These are phyloP conservation scores for Standfussiana lucernea DNA, from an alignment of 2,888 invertebrate species.

Conservation along the genomic window DNA sequence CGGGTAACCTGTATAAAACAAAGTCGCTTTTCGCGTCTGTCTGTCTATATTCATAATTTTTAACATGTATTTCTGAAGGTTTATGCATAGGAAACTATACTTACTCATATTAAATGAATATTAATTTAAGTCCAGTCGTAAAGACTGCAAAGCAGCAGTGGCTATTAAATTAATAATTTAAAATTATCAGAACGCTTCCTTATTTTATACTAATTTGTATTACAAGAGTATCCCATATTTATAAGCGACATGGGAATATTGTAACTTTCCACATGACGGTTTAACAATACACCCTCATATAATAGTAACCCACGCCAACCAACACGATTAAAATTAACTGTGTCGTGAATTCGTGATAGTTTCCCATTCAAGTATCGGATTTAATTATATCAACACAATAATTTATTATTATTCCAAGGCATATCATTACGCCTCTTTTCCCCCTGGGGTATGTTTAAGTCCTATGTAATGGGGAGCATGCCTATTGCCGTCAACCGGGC, in stretches of 20 bases:
- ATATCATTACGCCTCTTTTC: background rate
- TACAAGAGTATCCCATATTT: background rate
- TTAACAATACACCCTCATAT: background rate
- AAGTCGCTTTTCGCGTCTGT: too few relatives aligned
- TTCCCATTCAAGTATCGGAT: slow-evolving; percentile 22
- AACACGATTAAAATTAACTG: slow-evolving; percentile 14
- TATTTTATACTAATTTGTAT: background rate
- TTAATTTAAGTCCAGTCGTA: background rate
- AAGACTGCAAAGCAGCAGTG: background rate
- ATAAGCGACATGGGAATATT: background rate
- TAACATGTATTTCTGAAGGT: too few relatives aligned
- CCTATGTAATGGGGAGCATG: background rate
- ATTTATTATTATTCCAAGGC: background rate
- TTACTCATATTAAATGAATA: background rate
- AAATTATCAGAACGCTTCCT: background rate
- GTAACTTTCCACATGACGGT: background rate
- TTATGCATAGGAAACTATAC: too few relatives aligned
- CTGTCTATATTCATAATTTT: too few relatives aligned
- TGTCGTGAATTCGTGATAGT: slow-evolving; percentile 36
- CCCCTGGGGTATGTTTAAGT: background rate
- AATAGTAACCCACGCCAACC: background rate
- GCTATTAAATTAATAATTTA: background rate
- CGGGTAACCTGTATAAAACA: too few relatives aligned
- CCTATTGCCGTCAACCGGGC: background rate
- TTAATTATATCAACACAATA: slow-evolving; percentile 20